Percentiles rank a stretch among this genome's conserved stretches.
Conservation (phyloP, 2,113 vertebrate species). For the Lontra canadensis region DNA sequence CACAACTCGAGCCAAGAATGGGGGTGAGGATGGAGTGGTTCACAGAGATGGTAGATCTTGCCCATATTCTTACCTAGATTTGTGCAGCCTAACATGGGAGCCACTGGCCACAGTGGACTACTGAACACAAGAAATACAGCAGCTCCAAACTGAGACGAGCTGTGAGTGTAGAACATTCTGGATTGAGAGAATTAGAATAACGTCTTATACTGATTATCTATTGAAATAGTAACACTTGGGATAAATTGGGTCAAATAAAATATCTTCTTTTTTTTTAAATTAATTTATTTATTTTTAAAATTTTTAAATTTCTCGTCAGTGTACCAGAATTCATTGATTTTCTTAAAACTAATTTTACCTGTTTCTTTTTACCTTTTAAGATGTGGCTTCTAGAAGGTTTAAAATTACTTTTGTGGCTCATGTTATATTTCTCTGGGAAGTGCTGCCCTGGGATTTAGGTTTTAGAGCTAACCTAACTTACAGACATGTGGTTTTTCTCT, state of each 20-base stretch:
- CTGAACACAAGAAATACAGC: background rate
- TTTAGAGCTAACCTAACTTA: background rate
- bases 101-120: background rate
- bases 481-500: conserved; percentile 51
- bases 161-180: background rate
- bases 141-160: background rate
- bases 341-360: background rate
- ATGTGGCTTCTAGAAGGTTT: background rate
- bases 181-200: background rate
- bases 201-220: background rate
- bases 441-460: background rate
- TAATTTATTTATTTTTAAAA: no score
- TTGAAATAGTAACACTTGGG: background rate
- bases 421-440: background rate
- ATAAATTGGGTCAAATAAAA: background rate
- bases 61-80: background rate
- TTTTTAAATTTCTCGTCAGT: no score
- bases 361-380: conserved; percentile 4
- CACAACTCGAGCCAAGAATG: background rate
- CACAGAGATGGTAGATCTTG: background rate
- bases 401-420: background rate
- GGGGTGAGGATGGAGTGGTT: background rate
- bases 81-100: background rate
- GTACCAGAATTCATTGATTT: no score
- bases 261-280: background rate